Conservation (phyloP, 2,888 invertebrate species). For the Agapetus fuscipes region DNA sequence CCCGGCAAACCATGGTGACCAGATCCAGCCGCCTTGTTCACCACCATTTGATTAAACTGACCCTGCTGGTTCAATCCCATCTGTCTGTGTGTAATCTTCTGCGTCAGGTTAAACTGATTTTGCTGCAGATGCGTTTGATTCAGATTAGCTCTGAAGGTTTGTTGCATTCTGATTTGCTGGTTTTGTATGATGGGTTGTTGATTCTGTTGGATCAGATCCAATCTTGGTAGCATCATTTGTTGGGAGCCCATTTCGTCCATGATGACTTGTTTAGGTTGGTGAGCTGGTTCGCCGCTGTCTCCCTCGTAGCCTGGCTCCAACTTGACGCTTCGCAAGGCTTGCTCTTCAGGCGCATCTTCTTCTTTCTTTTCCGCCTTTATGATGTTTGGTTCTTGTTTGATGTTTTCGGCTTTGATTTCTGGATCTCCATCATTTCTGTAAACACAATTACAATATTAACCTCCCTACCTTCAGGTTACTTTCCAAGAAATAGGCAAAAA, state of each 20-base stretch:
- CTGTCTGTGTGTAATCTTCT: slow-evolving; percentile 11
- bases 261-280: slow-evolving; percentile 5
- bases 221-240: slow-evolving; percentile 12
- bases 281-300: slow-evolving; percentile 7
- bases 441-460: slow-evolving; percentile 1
- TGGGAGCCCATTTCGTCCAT: slow-evolving; percentile 8
- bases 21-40: slow-evolving; percentile 9
- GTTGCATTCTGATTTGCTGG: slow-evolving; percentile 15
- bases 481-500: too few relatives aligned
- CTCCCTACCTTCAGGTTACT: too few relatives aligned
- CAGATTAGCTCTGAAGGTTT: slow-evolving; percentile 12
- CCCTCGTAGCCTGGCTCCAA: slow-evolving; percentile 11
- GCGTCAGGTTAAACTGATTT: slow-evolving; percentile 26
- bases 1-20: slow-evolving; percentile 4
- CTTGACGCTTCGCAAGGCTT: slow-evolving; percentile 13
- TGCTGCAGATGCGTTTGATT: slow-evolving; percentile 12
- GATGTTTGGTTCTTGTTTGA: slow-evolving; percentile 16
- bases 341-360: slow-evolving; percentile 10
- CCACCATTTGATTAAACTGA: slow-evolving; percentile 15
- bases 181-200: slow-evolving; percentile 10
- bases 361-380: slow-evolving; percentile 20
- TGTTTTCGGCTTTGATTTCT: slow-evolving; percentile 8
- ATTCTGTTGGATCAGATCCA: slow-evolving; percentile 13
- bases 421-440: slow-evolving; percentile 12
- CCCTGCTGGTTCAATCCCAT: slow-evolving; percentile 13